These are phyloP conservation scores for Choreutis nemorana DNA, from an alignment of 2,888 invertebrate species.

Conservation along the genomic window DNA sequence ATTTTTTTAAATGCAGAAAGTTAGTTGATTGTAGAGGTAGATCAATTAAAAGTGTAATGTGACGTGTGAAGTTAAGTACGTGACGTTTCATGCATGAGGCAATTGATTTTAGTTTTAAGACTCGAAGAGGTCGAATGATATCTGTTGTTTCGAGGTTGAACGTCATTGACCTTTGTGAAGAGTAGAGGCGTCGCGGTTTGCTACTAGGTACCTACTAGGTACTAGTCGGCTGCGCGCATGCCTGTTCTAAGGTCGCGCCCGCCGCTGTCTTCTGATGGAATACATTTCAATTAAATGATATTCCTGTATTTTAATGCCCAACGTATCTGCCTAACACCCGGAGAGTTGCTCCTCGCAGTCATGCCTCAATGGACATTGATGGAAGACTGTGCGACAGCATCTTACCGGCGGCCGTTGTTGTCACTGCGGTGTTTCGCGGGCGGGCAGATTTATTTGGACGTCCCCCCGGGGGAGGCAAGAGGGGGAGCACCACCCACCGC, in stretches of 20 bases:
- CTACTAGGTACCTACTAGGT: constrained; percentile 34
- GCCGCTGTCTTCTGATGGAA: constrained; percentile 38
- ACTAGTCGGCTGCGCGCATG: constrained; percentile 49
- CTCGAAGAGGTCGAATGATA: too few relatives aligned
- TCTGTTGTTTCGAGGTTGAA: constrained; percentile 31
- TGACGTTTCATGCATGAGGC: too few relatives aligned
- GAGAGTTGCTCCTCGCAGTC: constrained; percentile 1
- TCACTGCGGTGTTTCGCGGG: constrained; percentile 68
- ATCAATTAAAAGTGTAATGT: too few relatives aligned
- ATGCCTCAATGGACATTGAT: constrained; percentile 8
- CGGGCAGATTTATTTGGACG: constrained; percentile 68
- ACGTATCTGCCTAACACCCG: neutral
- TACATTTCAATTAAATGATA: constrained; percentile 44
- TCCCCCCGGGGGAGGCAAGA: constrained; percentile 51
- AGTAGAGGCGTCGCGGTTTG: constrained; percentile 43
- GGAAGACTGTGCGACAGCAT: constrained; percentile 60
- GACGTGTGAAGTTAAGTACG: too few relatives aligned
- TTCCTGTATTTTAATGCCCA: constrained; percentile 1
- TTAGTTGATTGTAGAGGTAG: too few relatives aligned
- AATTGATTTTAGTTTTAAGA: too few relatives aligned
- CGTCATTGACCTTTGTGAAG: constrained; percentile 49
- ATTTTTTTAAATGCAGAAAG: too few relatives aligned
- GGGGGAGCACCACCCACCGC: constrained; percentile 57
- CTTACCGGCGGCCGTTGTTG: constrained; percentile 61
- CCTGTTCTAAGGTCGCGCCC: constrained; percentile 52